Base-by-base conservation (phyloP, 2,797 vertebrate species). In the Furcifer pardalis region DNA sequence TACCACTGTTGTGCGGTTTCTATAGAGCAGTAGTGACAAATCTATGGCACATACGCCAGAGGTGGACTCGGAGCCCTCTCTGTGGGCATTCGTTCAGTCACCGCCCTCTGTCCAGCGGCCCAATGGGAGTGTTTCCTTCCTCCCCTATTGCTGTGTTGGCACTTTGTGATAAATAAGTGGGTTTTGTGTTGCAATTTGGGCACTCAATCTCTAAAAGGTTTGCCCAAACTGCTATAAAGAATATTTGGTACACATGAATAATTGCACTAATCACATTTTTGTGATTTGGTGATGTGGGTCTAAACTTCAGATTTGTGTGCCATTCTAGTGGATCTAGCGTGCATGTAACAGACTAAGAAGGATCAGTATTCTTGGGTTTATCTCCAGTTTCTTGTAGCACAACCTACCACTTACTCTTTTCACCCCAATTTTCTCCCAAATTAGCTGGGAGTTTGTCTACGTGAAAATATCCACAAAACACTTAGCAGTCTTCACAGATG, bases 381-480 rank as follows among this genome's bases (percentile, higher is more conserved):
- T 12, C 46, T 30, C 6, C 21, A 32, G 5, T 44, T 12, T 59
- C 60, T 71, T 62, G 52, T 13, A 71, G 42, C 13, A 69, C 32
- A 2, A 10, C 17, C 27, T 25, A 7, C 8, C 46, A 25, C 79
- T 77, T 80, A 49, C 59, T 62, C 42, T 60, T 40, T 49, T 76
- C 1, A 1, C 25, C 27, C 85, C 85, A 65, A 1, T 72, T 75
- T 2, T 10, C 73, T 80, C 66, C n/a, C 46, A 86, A 91, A 88
- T 86, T 3, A 91, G 71, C 77, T 0, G 42, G 0, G 0, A 21
- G 80, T 86, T 91, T 76, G 89, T 84, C 83, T 92, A 37, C 79
- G 89, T 9, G 23, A 87, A 92, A 89, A 89, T 90, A 92, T 75
- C 83, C 77, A 21, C 40, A 15, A 84, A 88, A 88, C 4, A 88